These are phyloP conservation scores for Heterodera carotae DNA, from an alignment of 1,140 invertebrate genomes.

Conservation along the genomic window DNA sequence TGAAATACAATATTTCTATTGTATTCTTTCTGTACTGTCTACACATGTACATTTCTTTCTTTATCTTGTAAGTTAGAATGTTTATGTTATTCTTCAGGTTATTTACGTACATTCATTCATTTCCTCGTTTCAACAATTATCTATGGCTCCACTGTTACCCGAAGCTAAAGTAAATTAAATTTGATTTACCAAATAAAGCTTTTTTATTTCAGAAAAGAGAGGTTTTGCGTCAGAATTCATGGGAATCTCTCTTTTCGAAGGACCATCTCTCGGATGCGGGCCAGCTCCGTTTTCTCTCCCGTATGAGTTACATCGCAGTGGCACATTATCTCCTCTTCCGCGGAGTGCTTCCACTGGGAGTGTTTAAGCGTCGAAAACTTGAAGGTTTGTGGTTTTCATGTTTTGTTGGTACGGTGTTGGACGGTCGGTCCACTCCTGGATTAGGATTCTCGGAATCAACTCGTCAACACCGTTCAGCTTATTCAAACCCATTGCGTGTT, in stretches of 20 bases:
- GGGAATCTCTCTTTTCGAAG: constrained; percentile 27
- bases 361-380: constrained; percentile 28
- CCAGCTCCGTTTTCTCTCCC: constrained; percentile 34
- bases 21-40: too few relatives aligned
- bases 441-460: too few relatives aligned
- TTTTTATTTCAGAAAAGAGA: background rate
- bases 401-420: background rate
- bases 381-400: background rate
- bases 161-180: background rate
- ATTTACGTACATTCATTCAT: too few relatives aligned
- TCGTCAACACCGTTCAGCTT: too few relatives aligned
- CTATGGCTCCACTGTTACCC: background rate
- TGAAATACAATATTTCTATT: too few relatives aligned
- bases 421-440: too few relatives aligned
- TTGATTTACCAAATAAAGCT: background rate
- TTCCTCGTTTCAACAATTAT: too few relatives aligned
- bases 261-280: constrained; percentile 12
- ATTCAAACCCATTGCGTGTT: too few relatives aligned
- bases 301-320: constrained; percentile 38
- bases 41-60: too few relatives aligned
- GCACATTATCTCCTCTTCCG: constrained; percentile 44
- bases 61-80: too few relatives aligned
- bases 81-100: too few relatives aligned
- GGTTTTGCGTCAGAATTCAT: background rate
- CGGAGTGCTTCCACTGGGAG: constrained; percentile 29